These are phyloP conservation scores for Eurytoma adleriae DNA, from an alignment of 2,888 invertebrate species.

Conservation along the genomic window DNA sequence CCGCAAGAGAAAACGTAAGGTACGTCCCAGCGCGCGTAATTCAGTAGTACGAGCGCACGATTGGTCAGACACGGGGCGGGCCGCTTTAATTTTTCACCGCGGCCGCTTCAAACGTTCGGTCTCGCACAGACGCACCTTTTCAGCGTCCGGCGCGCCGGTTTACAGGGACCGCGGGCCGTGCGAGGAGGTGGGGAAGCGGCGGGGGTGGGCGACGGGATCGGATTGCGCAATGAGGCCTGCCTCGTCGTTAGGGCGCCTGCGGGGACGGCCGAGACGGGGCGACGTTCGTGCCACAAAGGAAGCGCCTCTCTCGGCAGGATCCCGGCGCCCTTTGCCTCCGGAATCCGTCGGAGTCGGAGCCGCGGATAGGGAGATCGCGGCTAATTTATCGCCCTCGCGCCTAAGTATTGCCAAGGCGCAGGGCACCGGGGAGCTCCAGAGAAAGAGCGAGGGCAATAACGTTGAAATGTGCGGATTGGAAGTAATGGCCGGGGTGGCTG, in stretches of 20 bases:
- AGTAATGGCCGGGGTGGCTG: too few relatives aligned
- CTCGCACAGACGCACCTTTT: constrained; percentile 12
- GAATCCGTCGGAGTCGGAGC: constrained; percentile 26
- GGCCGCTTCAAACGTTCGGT: background rate
- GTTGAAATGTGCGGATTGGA: background rate
- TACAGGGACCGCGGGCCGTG: background rate
- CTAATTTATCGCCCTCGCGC: constrained; percentile 31
- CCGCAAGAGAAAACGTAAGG: too few relatives aligned
- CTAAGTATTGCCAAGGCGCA: background rate
- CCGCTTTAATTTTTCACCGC: too few relatives aligned
- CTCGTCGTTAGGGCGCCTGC: constrained; percentile 28
- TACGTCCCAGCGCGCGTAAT: too few relatives aligned
- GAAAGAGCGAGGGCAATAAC: background rate
- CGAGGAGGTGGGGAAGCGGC: background rate
- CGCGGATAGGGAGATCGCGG: background rate
- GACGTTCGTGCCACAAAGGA: background rate
- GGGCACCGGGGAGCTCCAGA: too few relatives aligned
- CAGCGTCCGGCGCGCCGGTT: constrained; percentile 5
- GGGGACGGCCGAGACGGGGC: background rate
- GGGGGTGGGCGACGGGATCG: background rate
- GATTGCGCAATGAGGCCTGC: constrained; percentile 39
- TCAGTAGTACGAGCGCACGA: too few relatives aligned
- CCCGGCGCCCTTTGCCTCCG: constrained; percentile 36
- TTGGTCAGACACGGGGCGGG: too few relatives aligned
- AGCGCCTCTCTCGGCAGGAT: constrained; percentile 5